A percentile compares a stretch with the other conserved stretches of the same genome.
Conservation (phyloP, 2,797 vertebrate genomes). For the Agapornis canus region DNA sequence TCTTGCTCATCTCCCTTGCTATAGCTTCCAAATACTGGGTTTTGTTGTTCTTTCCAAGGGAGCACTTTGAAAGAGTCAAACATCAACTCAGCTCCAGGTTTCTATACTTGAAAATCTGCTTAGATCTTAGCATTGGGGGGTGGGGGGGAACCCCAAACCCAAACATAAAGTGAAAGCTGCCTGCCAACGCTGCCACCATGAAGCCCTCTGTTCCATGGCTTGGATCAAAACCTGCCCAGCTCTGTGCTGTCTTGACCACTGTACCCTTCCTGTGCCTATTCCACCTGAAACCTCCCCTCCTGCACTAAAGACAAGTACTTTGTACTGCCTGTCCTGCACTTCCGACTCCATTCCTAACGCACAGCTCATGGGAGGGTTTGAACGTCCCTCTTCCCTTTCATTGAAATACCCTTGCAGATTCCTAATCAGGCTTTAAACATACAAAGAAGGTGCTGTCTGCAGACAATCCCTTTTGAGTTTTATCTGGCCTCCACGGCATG, state of each 20-base stretch:
- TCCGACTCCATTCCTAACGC: background rate
- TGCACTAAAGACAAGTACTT: background rate
- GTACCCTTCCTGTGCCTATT: background rate
- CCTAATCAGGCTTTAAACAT: background rate
- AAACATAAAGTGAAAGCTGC: background rate
- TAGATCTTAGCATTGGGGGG: background rate
- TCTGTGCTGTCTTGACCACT: background rate
- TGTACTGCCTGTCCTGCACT: background rate
- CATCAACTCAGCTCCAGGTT: background rate
- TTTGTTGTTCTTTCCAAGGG: background rate
- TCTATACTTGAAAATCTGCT: background rate
- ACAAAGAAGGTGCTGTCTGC: background rate
- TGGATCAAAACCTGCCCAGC: background rate
- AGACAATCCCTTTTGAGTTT: background rate
- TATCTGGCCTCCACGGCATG: background rate
- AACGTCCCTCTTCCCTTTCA: background rate
- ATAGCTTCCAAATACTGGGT: rapidly evolving
- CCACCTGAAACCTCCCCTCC: background rate
- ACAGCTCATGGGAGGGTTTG: background rate
- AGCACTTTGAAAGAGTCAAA: background rate
- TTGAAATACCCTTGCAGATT: background rate
- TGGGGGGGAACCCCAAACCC: background rate
- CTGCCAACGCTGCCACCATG: background rate
- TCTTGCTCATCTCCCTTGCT: background rate
- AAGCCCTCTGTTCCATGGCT: background rate